Conservation (phyloP, 2,888 invertebrate genomes). For the Cryptosula pallasiana region DNA sequence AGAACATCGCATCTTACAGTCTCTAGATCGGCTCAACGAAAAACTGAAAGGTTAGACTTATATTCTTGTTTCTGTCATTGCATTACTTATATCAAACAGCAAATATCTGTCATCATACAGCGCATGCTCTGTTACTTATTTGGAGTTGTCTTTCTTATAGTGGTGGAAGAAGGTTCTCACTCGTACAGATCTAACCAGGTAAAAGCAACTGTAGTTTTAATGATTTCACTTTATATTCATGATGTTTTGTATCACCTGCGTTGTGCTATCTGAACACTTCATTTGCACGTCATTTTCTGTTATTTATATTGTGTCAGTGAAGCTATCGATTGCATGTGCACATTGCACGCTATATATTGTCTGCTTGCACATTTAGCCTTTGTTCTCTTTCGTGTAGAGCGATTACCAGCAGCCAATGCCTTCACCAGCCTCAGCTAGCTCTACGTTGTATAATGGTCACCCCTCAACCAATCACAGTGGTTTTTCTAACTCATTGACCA, state of each 20-base stretch:
- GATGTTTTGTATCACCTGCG: no score
- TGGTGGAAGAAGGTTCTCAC: not conserved
- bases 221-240: no score
- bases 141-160: not conserved
- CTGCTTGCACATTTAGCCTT: no score
- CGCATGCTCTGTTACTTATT: no score
- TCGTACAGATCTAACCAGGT: slow-evolving; percentile 8
- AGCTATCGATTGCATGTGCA: no score
- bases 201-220: no score
- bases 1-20: slow-evolving; percentile 44
- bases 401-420: not conserved
- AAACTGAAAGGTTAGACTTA: slow-evolving; percentile 38
- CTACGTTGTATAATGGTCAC: slow-evolving; percentile 1
- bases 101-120: no score
- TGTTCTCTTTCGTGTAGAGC: not conserved
- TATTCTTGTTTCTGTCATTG: not conserved
- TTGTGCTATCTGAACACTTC: no score
- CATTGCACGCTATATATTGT: no score
- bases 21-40: slow-evolving; percentile 47
- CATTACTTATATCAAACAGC: no score
- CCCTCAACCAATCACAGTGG: not conserved
- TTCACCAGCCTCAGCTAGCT: not conserved
- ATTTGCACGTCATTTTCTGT: no score
- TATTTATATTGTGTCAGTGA: no score
- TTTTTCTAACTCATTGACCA: not conserved